These are phyloP conservation scores for Cyphomyrmex costatus DNA, from an alignment of 1,140 invertebrate species.

Conservation along the genomic window DNA sequence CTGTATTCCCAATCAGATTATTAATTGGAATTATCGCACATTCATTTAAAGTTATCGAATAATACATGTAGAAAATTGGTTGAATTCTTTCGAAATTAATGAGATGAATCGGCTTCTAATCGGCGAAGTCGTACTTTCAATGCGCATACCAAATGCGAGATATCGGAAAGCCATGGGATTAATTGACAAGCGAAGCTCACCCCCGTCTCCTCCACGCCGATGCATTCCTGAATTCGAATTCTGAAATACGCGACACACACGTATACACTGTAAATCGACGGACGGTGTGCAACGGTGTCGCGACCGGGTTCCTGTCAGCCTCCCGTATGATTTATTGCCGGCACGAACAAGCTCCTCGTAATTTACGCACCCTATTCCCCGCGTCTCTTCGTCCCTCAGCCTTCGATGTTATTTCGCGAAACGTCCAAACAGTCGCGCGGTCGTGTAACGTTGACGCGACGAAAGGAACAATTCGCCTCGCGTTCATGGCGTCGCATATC, in stretches of 20 bases:
- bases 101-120: neutral
- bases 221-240: constrained; percentile 49
- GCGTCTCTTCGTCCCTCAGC: constrained; percentile 41
- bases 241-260: constrained; percentile 56
- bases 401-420: constrained; percentile 68
- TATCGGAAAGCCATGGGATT: constrained; percentile 46
- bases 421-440: constrained; percentile 63
- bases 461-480: constrained; percentile 64
- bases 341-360: constrained; percentile 66
- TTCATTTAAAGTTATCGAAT: neutral
- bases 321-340: constrained; percentile 73
- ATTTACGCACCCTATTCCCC: constrained; percentile 70
- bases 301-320: constrained; percentile 68
- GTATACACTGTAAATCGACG: constrained; percentile 74
- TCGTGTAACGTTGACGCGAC: constrained; percentile 61
- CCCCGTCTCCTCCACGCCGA: neutral
- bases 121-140: constrained; percentile 5
- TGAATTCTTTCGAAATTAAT: constrained; percentile 13
- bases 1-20: neutral
- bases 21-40: constrained; percentile 3
- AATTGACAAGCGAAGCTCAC: constrained; percentile 47
- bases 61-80: neutral
- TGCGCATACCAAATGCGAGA: constrained; percentile 6
- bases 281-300: constrained; percentile 65
- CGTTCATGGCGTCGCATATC: constrained; percentile 41